Evolutionary conservation across 2,888 invertebrate species (phyloP).

Genomic region (Ethmia dodecea): DNA sequence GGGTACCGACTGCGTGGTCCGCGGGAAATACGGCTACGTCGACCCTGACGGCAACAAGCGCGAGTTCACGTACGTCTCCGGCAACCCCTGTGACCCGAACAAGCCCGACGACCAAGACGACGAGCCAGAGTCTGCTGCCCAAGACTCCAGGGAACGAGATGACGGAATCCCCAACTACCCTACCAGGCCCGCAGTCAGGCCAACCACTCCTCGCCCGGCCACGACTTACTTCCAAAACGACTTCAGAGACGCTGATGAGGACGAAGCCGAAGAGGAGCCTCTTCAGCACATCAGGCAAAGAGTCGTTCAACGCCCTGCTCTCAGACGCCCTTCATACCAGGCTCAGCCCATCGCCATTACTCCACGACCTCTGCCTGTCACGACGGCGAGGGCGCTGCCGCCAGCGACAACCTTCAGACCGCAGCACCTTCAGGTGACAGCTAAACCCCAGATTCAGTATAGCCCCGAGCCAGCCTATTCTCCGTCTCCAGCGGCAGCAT

Average conservation of each 20-base stretch:
- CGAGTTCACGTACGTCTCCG: slow-evolving; percentile 91
- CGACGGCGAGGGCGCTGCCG: slow-evolving; percentile 69
- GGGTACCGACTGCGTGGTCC: slow-evolving; percentile 90
- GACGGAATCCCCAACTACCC: slow-evolving; percentile 82
- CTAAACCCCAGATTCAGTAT: slow-evolving; percentile 67
- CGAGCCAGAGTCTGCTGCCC: slow-evolving; percentile 69
- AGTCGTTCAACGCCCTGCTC: slow-evolving; percentile 68
- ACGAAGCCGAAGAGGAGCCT: slow-evolving; percentile 75
- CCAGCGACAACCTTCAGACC: slow-evolving; percentile 83
- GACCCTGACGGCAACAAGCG: slow-evolving; percentile 92
- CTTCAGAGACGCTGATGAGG: slow-evolving; percentile 81
- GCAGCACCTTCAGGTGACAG: slow-evolving; percentile 78
- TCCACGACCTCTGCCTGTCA: slow-evolving; percentile 76
- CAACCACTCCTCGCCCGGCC: slow-evolving; percentile 73
- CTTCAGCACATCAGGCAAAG: slow-evolving; percentile 63
- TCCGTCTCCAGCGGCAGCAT: slow-evolving; percentile 61
- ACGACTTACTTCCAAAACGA: slow-evolving; percentile 85
- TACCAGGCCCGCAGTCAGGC: slow-evolving; percentile 57
- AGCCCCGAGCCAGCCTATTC: slow-evolving; percentile 42
- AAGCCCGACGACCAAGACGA: slow-evolving; percentile 85
- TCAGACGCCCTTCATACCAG: slow-evolving; percentile 61
- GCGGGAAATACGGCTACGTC: slow-evolving; percentile 92
- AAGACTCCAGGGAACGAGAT: slow-evolving; percentile 77
- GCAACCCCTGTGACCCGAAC: slow-evolving; percentile 91
- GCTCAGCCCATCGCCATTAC: slow-evolving; percentile 76